Base-by-base conservation (phyloP, 2,888 invertebrate species). In the Platypus cylindrus region DNA sequence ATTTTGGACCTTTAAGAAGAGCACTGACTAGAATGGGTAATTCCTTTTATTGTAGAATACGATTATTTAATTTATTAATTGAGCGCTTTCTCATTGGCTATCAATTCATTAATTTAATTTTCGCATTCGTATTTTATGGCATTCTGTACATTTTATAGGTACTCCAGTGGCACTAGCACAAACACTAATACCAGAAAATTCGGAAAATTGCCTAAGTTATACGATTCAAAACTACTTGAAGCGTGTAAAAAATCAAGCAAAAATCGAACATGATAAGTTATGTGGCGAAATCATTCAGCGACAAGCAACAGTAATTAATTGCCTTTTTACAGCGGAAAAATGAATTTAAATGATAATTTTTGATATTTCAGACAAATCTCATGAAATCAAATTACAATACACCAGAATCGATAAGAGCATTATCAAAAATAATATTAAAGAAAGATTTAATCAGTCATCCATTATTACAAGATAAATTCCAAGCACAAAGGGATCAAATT, bases 211-310 rank as follows among this genome's bases (percentile, higher is more conserved):
- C 44, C 70, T 95, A 39, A 91, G 89, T 54, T 93, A 86, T 59
- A 84, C 85, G 40, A 90, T 97, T 27, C 73, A 90, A 41, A 91
- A 90, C 62, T 93, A 95, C 62, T 67, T 98, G 55, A 95, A 94
- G 64, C 79, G 91, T 60, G 70, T 95, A 50, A 97, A 97, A 66
- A 91, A 89, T 60, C 84, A 87, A 59, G 93, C 90, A 13, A 87
- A 89, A 63, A 71, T 78, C 34, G 90, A 90, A 59, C 89, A 86
- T 54, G 90, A 90, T 58, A 78, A 84, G 54, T 68, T 89, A 25
- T 89, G 89, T 50, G 74, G 76, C 41, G 83, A 84, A 53, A 81
- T 82, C 41, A 72, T 76, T 47, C 76, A 76, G 46, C 74, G 78
- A 44, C 69, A 70, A 50, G 51, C 52, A 15, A 55, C 45, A 36